phyloP scores from a whole-genome alignment of 2,888 invertebrate species.

The Sarcophaga subvicina region DNA sequence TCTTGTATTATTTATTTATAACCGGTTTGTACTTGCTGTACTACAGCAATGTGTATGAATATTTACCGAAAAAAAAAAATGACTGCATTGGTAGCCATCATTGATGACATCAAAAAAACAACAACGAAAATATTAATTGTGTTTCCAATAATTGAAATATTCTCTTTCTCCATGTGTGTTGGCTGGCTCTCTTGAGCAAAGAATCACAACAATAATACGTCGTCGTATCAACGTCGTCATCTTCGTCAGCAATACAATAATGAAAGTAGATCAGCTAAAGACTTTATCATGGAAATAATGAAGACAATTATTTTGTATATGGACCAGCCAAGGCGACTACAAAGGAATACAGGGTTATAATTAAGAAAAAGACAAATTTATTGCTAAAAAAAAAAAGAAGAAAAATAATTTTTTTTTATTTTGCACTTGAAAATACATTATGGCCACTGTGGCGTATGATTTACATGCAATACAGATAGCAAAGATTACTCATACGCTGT shows the following conservation, averaged over 20 bases:
- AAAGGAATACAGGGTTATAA: too few relatives aligned
- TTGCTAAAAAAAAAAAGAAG: background rate
- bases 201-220: constrained; percentile 9
- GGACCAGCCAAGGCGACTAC: constrained; percentile 10
- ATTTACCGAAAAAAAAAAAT: background rate
- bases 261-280: constrained; percentile 40
- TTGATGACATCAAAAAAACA: constrained; percentile 31
- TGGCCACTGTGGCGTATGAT: background rate
- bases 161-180: constrained; percentile 22
- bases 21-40: background rate
- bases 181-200: constrained; percentile 4
- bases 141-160: constrained; percentile 49
- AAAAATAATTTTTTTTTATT: background rate
- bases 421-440: background rate
- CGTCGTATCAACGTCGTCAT: constrained; percentile 5
- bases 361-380: background rate
- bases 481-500: background rate
- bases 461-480: background rate
- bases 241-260: background rate
- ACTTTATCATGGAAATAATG: constrained; percentile 27
- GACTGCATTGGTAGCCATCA: background rate
- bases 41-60: background rate
- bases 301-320: constrained; percentile 12
- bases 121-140: constrained; percentile 28
- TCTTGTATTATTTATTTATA: background rate